phyloP scores from a whole-genome alignment of 1,140 invertebrate genomes.

The Ceratitis capitata region DNA sequence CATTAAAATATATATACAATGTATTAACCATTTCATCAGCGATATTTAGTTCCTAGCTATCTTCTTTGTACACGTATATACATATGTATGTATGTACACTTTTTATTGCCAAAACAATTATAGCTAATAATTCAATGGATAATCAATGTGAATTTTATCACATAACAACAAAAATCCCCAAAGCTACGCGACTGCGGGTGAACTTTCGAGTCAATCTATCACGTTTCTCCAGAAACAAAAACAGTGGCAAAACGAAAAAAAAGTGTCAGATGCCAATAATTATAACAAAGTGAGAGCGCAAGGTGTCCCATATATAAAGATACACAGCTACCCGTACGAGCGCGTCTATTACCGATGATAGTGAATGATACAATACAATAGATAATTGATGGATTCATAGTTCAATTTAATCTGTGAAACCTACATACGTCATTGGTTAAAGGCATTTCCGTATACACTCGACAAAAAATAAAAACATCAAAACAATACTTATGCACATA shows the following conservation, averaged over 20 bases:
- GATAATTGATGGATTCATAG: constrained; percentile 10
- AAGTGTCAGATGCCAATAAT: neutral
- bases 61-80: neutral
- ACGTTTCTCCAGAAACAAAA: neutral
- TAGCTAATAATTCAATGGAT: neutral
- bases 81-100: neutral
- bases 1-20: neutral
- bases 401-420: constrained; percentile 15
- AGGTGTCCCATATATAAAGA: neutral
- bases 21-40: neutral
- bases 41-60: neutral
- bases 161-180: constrained; percentile 14
- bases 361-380: constrained; percentile 27
- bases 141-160: neutral
- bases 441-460: constrained; percentile 3
- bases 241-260: neutral
- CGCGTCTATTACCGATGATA: neutral
- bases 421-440: constrained; percentile 30
- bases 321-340: neutral
- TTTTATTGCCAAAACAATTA: neutral
- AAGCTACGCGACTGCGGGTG: neutral
- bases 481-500: neutral
- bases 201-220: neutral
- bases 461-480: neutral
- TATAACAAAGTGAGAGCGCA: neutral